Percentiles rank a stretch among this genome's conserved stretches.
Conservation (phyloP, 2,113 vertebrate genomes). For the Mugil cephalus region DNA sequence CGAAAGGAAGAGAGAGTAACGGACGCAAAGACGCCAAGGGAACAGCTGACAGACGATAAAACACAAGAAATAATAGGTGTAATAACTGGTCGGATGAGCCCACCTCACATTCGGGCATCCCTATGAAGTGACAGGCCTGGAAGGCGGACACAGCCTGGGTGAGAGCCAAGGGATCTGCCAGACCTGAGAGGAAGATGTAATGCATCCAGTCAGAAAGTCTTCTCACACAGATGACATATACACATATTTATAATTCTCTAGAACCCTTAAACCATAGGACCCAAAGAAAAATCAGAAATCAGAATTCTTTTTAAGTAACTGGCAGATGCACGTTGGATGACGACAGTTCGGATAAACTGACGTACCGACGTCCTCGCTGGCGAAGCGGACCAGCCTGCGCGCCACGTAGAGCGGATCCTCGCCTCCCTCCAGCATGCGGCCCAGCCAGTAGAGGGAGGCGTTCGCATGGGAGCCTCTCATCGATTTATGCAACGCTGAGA, state of each 20-base stretch:
- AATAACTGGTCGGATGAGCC: conserved; percentile 9
- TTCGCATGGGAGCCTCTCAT: conserved; percentile 96
- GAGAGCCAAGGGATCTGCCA: conserved; percentile 93
- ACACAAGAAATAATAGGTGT: too few species aligned
- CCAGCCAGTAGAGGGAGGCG: conserved; percentile 96
- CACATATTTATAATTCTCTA: too few species aligned
- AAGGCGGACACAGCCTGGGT: conserved; percentile 95
- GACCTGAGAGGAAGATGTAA: conserved; percentile 79
- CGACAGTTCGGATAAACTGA: conserved; percentile 8
- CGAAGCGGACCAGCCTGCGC: conserved; percentile 94
- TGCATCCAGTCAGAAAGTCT: background rate
- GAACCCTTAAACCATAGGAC: too few species aligned
- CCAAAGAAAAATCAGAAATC: too few species aligned
- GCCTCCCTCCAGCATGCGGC: conserved; percentile 97
- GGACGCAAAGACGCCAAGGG: background rate
- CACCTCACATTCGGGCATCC: conserved; percentile 99
- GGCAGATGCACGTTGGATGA: background rate
- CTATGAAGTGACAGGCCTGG: conserved; percentile 97
- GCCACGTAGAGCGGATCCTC: conserved; percentile 97
- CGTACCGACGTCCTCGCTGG: conserved; percentile 96
- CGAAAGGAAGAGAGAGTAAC: conserved; percentile 3
- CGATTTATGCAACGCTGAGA: conserved; percentile 96
- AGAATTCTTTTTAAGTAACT: background rate
- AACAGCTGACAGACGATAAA: too few species aligned
- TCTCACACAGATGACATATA: too few species aligned